phyloP scores from a whole-genome alignment of 2,113 vertebrate species.

The Charadrius vociferus region DNA sequence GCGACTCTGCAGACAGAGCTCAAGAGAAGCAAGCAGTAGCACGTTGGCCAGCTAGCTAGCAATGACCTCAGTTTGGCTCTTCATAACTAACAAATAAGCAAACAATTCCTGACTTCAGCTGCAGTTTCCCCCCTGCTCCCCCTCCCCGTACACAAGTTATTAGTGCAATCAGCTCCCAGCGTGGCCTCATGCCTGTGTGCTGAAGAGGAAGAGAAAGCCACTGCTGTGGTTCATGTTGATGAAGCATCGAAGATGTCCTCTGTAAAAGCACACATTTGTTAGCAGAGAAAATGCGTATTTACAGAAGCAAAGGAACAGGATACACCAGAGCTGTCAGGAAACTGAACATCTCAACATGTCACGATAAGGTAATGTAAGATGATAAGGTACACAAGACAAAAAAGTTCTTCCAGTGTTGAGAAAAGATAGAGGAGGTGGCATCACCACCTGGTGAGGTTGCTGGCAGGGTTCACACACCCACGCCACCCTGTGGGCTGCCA shows the following conservation, averaged over 20 bases:
- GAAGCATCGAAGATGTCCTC: not conserved
- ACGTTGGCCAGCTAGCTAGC: not conserved
- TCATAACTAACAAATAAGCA: not conserved
- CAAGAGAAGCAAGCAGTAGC: not conserved
- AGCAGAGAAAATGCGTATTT: not conserved
- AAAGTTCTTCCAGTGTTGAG: not conserved
- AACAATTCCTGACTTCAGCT: not conserved
- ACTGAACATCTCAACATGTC: not conserved
- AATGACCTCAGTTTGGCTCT: not conserved
- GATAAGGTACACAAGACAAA: not conserved
- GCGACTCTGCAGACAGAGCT: not conserved
- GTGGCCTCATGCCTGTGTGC: accelerated
- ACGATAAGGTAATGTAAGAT: not conserved
- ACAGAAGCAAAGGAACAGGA: not conserved
- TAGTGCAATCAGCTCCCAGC: not conserved
- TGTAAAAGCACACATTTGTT: not conserved
- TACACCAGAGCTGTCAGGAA: not conserved
- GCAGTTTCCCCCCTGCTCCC: not conserved
- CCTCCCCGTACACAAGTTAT: accelerated
- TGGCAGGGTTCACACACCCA: not conserved
- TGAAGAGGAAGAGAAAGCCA: not conserved
- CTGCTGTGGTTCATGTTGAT: not conserved
- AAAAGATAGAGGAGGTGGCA: not conserved
- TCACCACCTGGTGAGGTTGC: not conserved
- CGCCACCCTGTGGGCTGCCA: accelerated